Evolutionary conservation across 2,113 vertebrate genomes (phyloP).

Genomic region (Excalfactoria chinensis): DNA sequence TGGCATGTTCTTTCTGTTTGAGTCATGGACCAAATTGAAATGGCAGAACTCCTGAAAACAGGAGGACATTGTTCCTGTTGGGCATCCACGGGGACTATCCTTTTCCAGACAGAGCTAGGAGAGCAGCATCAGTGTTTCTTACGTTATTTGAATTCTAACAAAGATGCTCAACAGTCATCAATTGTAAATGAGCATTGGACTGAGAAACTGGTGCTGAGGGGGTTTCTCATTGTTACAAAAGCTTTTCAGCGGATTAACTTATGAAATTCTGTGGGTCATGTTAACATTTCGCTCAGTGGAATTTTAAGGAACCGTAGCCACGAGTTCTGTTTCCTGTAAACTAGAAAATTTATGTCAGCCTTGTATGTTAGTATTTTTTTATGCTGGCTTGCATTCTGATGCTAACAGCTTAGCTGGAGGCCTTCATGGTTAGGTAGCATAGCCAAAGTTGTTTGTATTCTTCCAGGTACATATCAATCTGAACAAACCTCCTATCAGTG

Average conservation of each 20-base stretch:
- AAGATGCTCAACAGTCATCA: not conserved
- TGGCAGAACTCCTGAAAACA: not conserved
- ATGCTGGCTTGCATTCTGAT: not conserved
- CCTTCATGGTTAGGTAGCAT: not conserved
- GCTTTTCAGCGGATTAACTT: not conserved
- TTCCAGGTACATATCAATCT: not conserved
- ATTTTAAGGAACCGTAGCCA: fast-evolving
- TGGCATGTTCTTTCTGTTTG: conserved; percentile 39
- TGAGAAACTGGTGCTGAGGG: not conserved
- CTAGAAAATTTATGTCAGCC: not conserved
- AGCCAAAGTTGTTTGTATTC: not conserved
- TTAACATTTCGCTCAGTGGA: not conserved
- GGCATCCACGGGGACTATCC: not conserved
- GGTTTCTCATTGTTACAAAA: not conserved
- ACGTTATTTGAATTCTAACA: not conserved
- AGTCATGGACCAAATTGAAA: conserved; percentile 22
- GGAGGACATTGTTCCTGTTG: not conserved
- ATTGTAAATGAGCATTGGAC: not conserved
- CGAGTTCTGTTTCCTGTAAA: not conserved
- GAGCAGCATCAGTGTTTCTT: not conserved
- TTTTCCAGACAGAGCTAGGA: not conserved
- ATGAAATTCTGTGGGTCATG: not conserved
- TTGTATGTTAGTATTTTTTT: not conserved
- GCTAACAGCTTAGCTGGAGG: not conserved
- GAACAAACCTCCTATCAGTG: not conserved